phyloP scores from a whole-genome alignment of 35 echinoderm and acorn worm species.

The Chiridota heheva region DNA sequence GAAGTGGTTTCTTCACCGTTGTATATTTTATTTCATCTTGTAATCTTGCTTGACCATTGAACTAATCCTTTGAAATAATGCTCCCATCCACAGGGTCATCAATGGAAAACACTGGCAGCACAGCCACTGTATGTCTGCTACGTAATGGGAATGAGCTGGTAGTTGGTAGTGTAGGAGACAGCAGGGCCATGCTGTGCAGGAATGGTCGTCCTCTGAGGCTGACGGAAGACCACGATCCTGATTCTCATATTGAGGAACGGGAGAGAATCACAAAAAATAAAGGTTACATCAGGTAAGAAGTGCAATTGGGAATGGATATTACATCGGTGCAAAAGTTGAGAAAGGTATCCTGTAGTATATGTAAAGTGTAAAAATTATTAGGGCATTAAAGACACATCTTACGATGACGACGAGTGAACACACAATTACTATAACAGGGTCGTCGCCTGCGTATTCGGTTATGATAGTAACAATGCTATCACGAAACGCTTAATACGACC shows the following conservation, averaged over 20 bases:
- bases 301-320: not conserved
- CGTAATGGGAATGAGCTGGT: constrained; percentile 94
- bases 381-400: too few relatives aligned
- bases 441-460: too few relatives aligned
- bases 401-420: too few relatives aligned
- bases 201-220: constrained; percentile 71
- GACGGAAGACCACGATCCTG: constrained; percentile 78
- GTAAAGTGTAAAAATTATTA: too few relatives aligned
- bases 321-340: not conserved
- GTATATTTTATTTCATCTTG: too few relatives aligned
- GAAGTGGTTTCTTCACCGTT: too few relatives aligned
- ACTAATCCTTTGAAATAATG: too few relatives aligned
- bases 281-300: constrained; percentile 83
- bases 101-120: constrained; percentile 75
- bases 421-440: too few relatives aligned
- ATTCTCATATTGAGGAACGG: constrained; percentile 53
- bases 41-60: too few relatives aligned
- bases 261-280: constrained; percentile 71
- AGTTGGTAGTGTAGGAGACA: constrained; percentile 81
- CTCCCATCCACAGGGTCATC: too few relatives aligned
- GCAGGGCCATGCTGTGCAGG: constrained; percentile 78
- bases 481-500: too few relatives aligned
- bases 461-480: too few relatives aligned
- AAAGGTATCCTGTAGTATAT: not conserved
- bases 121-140: constrained; percentile 85